Conservation (phyloP, 2,888 invertebrate species). For the Rugalucina vietnamica region DNA sequence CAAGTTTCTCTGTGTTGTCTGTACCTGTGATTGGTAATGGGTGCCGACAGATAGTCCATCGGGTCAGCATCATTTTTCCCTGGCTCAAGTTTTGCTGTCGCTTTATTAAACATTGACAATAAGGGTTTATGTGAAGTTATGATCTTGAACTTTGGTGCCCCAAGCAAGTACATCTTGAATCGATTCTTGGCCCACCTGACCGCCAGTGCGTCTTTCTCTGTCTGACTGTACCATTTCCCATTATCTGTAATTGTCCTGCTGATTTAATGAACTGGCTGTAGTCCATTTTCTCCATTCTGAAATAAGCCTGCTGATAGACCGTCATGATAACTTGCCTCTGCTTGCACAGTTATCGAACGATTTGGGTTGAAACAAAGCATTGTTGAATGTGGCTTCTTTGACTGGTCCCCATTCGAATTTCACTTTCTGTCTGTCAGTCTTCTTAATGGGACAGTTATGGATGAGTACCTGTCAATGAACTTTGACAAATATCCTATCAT, state of each 20-base stretch:
- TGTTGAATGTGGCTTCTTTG: neutral
- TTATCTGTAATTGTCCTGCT: constrained; percentile 37
- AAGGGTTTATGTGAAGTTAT: constrained; percentile 34
- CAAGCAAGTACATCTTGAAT: constrained; percentile 35
- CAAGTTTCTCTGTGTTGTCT: neutral
- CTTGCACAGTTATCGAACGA: neutral
- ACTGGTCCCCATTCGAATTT: neutral
- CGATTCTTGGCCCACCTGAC: constrained; percentile 24
- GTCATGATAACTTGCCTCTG: constrained; percentile 9
- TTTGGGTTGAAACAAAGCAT: constrained; percentile 2
- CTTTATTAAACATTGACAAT: constrained; percentile 39
- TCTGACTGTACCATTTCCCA: constrained; percentile 28
- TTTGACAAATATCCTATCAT: constrained; percentile 11
- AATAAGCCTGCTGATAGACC: neutral
- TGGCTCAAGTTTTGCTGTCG: neutral
- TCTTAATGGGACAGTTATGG: neutral
- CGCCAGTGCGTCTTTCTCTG: constrained; percentile 23
- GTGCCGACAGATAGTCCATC: neutral
- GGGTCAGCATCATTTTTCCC: neutral
- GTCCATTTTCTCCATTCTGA: constrained; percentile 24
- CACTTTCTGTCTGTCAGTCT: neutral
- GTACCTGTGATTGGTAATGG: neutral
- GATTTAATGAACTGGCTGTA: constrained; percentile 39
- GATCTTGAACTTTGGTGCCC: constrained; percentile 43
- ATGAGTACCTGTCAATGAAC: constrained; percentile 2